phyloP scores from a whole-genome alignment of 2,797 vertebrate genomes.

The Hippocampus kuda region DNA sequence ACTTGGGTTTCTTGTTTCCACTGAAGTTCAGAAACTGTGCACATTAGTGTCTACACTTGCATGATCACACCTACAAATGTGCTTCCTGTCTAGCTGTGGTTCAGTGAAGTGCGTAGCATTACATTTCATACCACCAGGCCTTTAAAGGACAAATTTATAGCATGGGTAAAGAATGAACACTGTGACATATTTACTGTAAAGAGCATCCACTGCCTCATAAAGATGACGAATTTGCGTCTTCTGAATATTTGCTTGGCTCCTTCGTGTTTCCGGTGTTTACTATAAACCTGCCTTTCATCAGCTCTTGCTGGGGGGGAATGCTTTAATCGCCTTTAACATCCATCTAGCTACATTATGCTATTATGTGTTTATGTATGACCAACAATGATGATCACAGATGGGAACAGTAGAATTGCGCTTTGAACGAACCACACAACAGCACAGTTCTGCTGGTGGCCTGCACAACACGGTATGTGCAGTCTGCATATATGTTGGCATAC shows the following conservation, averaged over 20 bases:
- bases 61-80: conserved; percentile 38
- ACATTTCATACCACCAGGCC: neutral
- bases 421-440: conserved; percentile 29
- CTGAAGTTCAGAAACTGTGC: conserved; percentile 38
- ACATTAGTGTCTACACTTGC: conserved; percentile 47
- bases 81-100: conserved; percentile 23
- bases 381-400: conserved; percentile 49
- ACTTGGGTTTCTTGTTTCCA: conserved; percentile 22
- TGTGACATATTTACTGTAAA: neutral
- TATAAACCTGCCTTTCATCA: conserved; percentile 10
- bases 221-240: conserved; percentile 13
- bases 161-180: neutral
- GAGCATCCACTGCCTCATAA: conserved; percentile 14
- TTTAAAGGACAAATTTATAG: conserved; percentile 1
- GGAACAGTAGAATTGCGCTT: conserved; percentile 16
- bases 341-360: conserved; percentile 29
- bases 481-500: conserved; percentile 22
- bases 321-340: conserved; percentile 48
- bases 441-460: conserved; percentile 9
- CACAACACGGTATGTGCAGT: conserved; percentile 30
- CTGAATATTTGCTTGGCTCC: conserved; percentile 7
- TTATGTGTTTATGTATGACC: conserved; percentile 41
- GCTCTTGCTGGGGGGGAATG: conserved; percentile 7
- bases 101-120: conserved; percentile 9
- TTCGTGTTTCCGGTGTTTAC: conserved; percentile 13